Base-by-base conservation (phyloP, 2,113 vertebrate genomes). In the Zosterops lateralis region DNA sequence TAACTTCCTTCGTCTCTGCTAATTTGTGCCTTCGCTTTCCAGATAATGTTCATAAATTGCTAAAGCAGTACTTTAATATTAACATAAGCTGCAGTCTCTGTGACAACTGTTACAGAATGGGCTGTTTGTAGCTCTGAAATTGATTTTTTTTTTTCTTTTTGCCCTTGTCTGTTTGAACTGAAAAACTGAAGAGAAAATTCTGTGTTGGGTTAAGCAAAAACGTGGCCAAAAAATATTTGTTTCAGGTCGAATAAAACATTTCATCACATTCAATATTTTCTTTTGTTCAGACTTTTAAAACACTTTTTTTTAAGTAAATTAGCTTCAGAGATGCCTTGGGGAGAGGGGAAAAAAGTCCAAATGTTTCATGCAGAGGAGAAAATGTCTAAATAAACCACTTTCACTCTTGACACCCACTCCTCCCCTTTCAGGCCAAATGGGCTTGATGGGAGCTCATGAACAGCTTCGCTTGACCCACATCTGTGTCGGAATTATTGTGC, bases 11-110 rank as follows among this genome's bases (percentile, higher is more conserved):
- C 89, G 26, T 62, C 53, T 79, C 80, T 76, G 72, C 85, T 93
- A 80, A 91, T 92, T 92, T 77, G 44, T 84, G 84, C 87, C 77
- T 96, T 71, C 22, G 9, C 86, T 81, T 74, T 70, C 20, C 68
- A 85, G 90, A 50, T 94, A 94, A 90, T 86, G 78, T 86, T 96
- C 88, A 88, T 77, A 92, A 96, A 93, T 81, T 90, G 88, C 86
- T 75, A 90, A 85, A 90, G 83, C 67, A 78, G 76, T 89, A 24
- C 67, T 94, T 90, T 80, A 94, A 74, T 94, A 83, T 83, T 90
- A 90, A 87, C 70, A 45, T 62, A 84, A 81, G 73, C 72, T 60
- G 15, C 65, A 53, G 72, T 28, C 61, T 81, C 87, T 87, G 65
- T 73, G 70, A 77, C 83, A 95, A 45, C 65, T 90, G n/a, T 29